These are phyloP conservation scores for Holothuria leucospilota DNA, from an alignment of 53 echinoderm and acorn worm genomes.

Conservation along the genomic window DNA sequence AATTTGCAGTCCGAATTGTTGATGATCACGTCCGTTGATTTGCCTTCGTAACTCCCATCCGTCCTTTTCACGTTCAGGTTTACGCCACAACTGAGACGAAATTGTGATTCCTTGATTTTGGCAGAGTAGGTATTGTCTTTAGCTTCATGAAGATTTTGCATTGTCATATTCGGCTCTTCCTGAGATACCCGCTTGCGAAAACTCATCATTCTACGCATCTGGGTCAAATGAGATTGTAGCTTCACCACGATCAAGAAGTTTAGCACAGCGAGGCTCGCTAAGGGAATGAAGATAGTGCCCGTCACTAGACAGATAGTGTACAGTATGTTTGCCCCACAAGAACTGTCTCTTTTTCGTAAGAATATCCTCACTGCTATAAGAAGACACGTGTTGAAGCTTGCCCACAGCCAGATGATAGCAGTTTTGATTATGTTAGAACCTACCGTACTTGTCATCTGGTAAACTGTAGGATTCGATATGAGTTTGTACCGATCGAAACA, in stretches of 20 bases:
- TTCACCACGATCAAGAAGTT: background rate
- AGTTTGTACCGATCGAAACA: conserved; percentile 16
- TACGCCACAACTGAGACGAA: too few species aligned
- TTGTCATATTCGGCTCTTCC: too few species aligned
- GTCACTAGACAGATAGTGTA: background rate
- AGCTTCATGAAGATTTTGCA: too few species aligned
- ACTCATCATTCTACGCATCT: background rate
- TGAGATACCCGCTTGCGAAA: too few species aligned
- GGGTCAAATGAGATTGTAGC: background rate
- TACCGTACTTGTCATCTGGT: background rate
- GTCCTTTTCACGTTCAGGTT: too few species aligned
- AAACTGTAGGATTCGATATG: background rate
- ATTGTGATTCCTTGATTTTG: too few species aligned
- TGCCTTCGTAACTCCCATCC: too few species aligned
- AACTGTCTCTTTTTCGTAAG: background rate
- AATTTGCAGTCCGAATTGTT: too few species aligned
- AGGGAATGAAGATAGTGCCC: background rate
- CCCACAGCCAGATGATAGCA: background rate
- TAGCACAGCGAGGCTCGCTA: background rate
- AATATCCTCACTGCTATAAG: background rate
- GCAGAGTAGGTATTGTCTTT: too few species aligned
- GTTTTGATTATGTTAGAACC: background rate
- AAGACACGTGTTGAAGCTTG: background rate
- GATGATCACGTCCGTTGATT: too few species aligned
- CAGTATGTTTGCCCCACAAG: background rate